Evolutionary conservation across 2,113 vertebrate species (phyloP).

Genomic region (Pogonocichla stellata): DNA sequence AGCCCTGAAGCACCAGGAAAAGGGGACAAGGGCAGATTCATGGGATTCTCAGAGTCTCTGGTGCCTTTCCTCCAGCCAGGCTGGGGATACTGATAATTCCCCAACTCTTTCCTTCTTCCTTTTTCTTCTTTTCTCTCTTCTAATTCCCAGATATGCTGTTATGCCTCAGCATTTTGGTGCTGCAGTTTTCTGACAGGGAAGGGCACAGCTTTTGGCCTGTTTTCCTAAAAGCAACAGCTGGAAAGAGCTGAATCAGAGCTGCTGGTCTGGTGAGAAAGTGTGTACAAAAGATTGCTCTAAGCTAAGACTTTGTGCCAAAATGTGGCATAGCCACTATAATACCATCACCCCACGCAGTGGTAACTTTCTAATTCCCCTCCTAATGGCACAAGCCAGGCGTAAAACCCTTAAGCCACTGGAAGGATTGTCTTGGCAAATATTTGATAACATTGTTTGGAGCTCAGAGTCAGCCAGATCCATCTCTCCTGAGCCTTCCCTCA

Average conservation of each 20-base stretch:
- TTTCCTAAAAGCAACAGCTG: background rate
- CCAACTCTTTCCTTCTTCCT: background rate
- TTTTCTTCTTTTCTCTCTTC: background rate
- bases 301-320: background rate
- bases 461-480: background rate
- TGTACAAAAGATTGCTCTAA: background rate
- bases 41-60: background rate
- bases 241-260: background rate
- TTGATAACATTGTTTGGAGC: background rate
- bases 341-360: background rate
- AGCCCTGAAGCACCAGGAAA: background rate
- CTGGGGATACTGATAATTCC: background rate
- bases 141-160: background rate
- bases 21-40: constrained; percentile 6
- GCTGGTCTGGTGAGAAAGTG: background rate
- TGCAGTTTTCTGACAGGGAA: background rate
- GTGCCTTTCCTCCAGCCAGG: background rate
- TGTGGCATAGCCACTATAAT: background rate
- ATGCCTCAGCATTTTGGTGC: background rate
- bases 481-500: background rate
- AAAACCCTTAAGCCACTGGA: background rate
- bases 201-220: background rate
- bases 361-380: background rate
- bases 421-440: background rate
- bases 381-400: background rate